Evolutionary conservation across 2,888 invertebrate genomes (phyloP).

Genomic region (Argynnis bischoffii): DNA sequence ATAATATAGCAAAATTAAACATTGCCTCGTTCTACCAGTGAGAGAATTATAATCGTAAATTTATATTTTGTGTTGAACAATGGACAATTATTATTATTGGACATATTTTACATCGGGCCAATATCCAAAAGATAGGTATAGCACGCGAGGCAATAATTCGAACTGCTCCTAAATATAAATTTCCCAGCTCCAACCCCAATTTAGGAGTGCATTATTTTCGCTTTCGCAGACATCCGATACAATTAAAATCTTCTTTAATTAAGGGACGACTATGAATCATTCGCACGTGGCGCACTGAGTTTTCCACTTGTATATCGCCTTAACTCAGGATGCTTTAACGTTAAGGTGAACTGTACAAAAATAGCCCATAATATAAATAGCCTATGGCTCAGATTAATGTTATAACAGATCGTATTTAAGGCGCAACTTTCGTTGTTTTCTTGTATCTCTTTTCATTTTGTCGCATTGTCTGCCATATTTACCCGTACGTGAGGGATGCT

Average conservation of each 20-base stretch:
- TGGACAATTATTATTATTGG: constrained; percentile 38
- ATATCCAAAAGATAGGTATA: constrained; percentile 56
- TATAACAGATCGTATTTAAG: constrained; percentile 55
- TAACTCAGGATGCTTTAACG: constrained; percentile 55
- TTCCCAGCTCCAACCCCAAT: constrained; percentile 76
- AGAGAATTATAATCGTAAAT: constrained; percentile 41
- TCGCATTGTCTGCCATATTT: constrained; percentile 80
- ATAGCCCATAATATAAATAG: constrained; percentile 51
- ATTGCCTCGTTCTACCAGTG: constrained; percentile 29
- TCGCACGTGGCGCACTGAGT: constrained; percentile 82
- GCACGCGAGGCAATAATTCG: constrained; percentile 74
- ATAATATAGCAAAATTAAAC: constrained; percentile 33
- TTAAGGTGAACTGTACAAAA: constrained; percentile 48
- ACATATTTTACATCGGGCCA: constrained; percentile 44
- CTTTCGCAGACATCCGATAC: constrained; percentile 82
- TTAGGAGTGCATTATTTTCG: constrained; percentile 82
- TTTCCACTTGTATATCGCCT: constrained; percentile 76
- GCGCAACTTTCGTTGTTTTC: constrained; percentile 57
- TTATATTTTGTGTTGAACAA: constrained; percentile 41
- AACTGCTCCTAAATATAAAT: constrained; percentile 71
- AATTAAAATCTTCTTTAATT: constrained; percentile 84
- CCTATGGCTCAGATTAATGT: constrained; percentile 54
- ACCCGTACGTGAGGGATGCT: constrained; percentile 80
- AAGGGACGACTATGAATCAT: constrained; percentile 82
- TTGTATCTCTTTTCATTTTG: constrained; percentile 80